Evolutionary conservation across 2,797 vertebrate species (phyloP).

Genomic region (Phrynocephalus vlangalii): DNA sequence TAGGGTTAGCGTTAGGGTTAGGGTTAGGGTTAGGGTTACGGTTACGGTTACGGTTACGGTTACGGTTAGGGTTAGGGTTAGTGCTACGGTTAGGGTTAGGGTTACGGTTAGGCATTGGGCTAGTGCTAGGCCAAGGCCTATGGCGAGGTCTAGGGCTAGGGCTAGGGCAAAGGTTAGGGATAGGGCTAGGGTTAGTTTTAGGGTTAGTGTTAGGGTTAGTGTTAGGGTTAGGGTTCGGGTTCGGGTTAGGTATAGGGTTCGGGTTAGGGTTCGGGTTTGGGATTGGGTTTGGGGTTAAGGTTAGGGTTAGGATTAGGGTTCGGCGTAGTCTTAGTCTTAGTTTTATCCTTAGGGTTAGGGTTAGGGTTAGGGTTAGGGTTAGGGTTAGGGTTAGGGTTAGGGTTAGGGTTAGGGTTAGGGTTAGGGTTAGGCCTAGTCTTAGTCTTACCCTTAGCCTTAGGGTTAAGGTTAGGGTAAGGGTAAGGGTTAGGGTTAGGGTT

Average conservation of each 20-base stretch:
- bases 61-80: slow-evolving; percentile 14
- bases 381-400: slow-evolving; percentile 40
- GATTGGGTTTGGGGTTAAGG: no score
- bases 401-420: slow-evolving; percentile 28
- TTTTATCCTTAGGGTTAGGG: slow-evolving; percentile 26
- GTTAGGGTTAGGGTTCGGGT: no score
- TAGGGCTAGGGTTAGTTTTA: background rate
- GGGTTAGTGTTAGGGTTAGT: no score
- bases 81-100: slow-evolving; percentile 5
- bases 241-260: slow-evolving; percentile 6
- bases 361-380: slow-evolving; percentile 31
- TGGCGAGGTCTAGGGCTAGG: no score
- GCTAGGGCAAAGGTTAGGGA: no score
- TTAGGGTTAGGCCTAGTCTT: slow-evolving; percentile 13
- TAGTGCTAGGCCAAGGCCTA: no score
- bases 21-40: slow-evolving; percentile 15
- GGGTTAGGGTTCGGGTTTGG: slow-evolving; percentile 14
- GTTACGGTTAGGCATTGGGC: background rate
- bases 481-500: slow-evolving; percentile 5
- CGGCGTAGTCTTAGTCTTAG: no score
- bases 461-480: slow-evolving; percentile 28
- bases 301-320: no score
- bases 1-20: slow-evolving; percentile 17
- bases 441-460: slow-evolving; percentile 10
- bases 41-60: background rate